Evolutionary conservation across 2,888 invertebrate genomes (phyloP).

Genomic region (Noctua janthina): DNA sequence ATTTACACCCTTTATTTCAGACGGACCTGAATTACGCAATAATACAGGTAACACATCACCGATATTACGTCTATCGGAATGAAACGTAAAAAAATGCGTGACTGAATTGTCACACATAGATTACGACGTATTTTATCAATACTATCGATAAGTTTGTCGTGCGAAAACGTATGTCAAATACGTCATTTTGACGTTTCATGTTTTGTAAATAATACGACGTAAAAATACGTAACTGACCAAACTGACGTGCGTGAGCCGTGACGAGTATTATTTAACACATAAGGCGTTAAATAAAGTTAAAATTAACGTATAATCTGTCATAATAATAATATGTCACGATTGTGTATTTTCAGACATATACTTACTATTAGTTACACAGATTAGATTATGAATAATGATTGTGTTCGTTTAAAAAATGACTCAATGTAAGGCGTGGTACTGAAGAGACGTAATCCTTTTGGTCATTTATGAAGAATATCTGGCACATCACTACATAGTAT

Average conservation of each 20-base stretch:
- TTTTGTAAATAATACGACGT: conserved; percentile 29
- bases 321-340: not conserved
- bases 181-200: conserved; percentile 26
- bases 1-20: not conserved
- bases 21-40: not conserved
- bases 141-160: conserved; percentile 18
- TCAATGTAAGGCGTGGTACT: not conserved
- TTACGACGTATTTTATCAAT: not conserved
- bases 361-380: not conserved
- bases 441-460: no score
- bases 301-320: conserved; percentile 1
- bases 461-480: no score
- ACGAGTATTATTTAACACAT: not conserved
- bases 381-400: conserved; percentile 11
- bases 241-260: not conserved
- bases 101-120: not conserved
- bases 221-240: not conserved
- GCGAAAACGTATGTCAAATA: not conserved
- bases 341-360: not conserved
- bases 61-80: not conserved
- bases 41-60: not conserved
- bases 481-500: no score
- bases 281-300: not conserved
- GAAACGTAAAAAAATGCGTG: conserved; percentile 2
- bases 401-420: not conserved